Evolutionary conservation across 1,140 invertebrate species (phyloP), one percentile per base, ranked within the genome.

Genomic region (Diuraphis noxia): DNA sequence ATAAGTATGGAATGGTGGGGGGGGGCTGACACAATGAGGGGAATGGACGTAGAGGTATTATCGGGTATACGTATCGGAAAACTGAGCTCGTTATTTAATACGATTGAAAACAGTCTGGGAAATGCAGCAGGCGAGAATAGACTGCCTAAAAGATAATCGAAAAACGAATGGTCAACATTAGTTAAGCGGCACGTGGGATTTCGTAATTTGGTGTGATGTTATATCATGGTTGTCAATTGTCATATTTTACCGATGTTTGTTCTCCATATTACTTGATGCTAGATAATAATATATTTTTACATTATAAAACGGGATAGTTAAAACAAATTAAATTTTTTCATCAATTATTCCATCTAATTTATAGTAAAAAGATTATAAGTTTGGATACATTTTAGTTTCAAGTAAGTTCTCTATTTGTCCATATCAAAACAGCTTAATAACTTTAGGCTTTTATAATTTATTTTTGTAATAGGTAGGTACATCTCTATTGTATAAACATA

Each of bases 101-200:
- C 56, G 25, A 90, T 72, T 77, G 88, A 90, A 77, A 90, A 77
- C 56, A 43, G 41, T 34, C 43, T 21, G 84, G 56, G 86, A 40
- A 88, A 88, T 17, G 25, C 38, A 88, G 34, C 49, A 72, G n/a
- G 41, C 30, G 87, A 79, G 72, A 90, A 90, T 90, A 17, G 88
- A 90, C 56, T 34, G 88, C 63, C 63, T 90, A 77, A 79, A 79
- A 90, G 88, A 90, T 90, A 90, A 90, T 90, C 56, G 88, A 90
- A 77, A 90, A 90, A 90, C 72, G 63, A 90, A 90, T 23, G 88
- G 63, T 90, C 88, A 90, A 90, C 41, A 79, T 88, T 90, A 30
- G 41, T 90, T 77, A 46, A 43, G 34, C 88, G 21, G n/a, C n/a
- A 21, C 63, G 38, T 9, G 86, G 49, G 25, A 84, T 82, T 82